Evolutionary conservation across 2,888 invertebrate genomes (phyloP), one percentile per base, ranked within the genome.

Genomic region (Drosophila phalerata): DNA sequence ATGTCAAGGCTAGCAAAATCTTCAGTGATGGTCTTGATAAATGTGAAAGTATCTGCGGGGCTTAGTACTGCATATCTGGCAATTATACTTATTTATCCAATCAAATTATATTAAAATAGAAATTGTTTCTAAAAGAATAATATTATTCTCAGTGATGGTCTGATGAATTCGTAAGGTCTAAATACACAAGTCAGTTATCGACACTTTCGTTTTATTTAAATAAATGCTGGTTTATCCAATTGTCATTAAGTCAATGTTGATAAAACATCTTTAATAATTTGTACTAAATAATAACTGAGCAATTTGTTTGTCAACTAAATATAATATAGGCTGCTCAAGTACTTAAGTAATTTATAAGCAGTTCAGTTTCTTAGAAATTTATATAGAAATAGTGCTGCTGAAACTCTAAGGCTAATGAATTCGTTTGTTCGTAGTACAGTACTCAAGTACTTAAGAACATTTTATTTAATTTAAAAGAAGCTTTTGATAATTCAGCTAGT

Each of bases 1-100:
- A 38, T 63, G 64, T 45, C 68, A 56, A 63, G 75, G 48, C 37
- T 61, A n/a, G 38, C 38, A 57, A 52, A 47, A 19, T 37, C 9
- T 37, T 28, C 53, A 62, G 58, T 63, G 45, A 34, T 55, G 62
- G 67, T 51, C 62, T 52, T 67, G 73, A 77, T 37, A 52, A 72
- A 77, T 73, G 78, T 30, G 15, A 40, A 22, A 47, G 61, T 45
- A 17, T 8, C 25, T 32, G 34, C 3, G 32, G 43, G 15, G 28
- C 45, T 53, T 38, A 37, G 40, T 13, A 8, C 28, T 38, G n/a
- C 45, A 15, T 19, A 28, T 53, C 40, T 28, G 1, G 13, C 22
- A 52, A 17, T 17, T 30, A 25, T 2, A 15, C 28, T 8, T 10
- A 15, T 17, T 6, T 49, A 15, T 2, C 13, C 28, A 8, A 42